phyloP scores from a whole-genome alignment of 2,888 invertebrate genomes.

The Subacronicta megacephala region DNA sequence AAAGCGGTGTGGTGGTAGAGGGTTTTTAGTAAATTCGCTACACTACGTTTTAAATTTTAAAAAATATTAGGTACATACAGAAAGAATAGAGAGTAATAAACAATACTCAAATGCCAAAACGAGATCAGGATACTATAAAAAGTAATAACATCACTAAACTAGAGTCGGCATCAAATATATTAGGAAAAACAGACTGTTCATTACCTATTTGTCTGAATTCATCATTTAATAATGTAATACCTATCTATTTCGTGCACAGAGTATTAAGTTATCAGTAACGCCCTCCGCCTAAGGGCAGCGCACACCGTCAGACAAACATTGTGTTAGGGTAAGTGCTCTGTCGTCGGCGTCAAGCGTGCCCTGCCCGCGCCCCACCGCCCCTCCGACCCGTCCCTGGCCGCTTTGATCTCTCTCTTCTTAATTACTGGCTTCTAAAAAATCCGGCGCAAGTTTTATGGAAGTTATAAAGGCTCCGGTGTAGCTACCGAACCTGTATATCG shows the following conservation, averaged over 20 bases:
- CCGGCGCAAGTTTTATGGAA: conserved; percentile 54
- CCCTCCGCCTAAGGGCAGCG: conserved; percentile 21
- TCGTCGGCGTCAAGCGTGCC: conserved; percentile 4
- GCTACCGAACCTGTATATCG: conserved; percentile 28
- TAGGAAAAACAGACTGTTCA: too few relatives aligned
- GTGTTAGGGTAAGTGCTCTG: conserved; percentile 27
- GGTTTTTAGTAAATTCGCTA: too few relatives aligned
- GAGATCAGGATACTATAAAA: too few relatives aligned
- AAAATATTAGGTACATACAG: too few relatives aligned
- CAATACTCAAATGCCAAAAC: too few relatives aligned
- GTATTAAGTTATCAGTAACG: conserved; percentile 27
- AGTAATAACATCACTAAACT: too few relatives aligned
- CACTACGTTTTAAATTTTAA: too few relatives aligned
- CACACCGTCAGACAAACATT: conserved; percentile 24
- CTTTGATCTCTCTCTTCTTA: conserved; percentile 60
- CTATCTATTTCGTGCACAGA: conserved; percentile 9
- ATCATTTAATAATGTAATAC: conserved; percentile 6
- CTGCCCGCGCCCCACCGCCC: background rate
- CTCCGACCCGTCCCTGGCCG: conserved; percentile 17
- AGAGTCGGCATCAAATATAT: too few relatives aligned
- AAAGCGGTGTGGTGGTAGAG: too few relatives aligned
- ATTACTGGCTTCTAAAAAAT: conserved; percentile 58
- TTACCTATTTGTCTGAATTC: too few relatives aligned
- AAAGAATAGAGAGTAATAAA: too few relatives aligned
- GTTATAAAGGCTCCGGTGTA: conserved; percentile 49